Evolutionary conservation across 2,888 invertebrate genomes (phyloP).

Genomic region (Caenorhabditis sp.): DNA sequence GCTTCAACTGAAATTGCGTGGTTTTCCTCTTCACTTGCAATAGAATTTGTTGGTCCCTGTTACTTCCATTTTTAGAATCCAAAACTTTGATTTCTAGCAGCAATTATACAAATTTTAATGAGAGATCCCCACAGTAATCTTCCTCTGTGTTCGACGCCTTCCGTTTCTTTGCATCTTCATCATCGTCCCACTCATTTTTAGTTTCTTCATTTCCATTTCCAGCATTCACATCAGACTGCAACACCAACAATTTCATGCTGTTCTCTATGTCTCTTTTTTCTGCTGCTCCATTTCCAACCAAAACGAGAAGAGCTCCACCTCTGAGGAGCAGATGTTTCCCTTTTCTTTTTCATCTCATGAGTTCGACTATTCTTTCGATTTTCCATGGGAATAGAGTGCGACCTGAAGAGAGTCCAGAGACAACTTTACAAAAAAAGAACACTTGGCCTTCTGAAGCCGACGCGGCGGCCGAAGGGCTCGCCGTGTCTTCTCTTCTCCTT

Average conservation of each 20-base stretch:
- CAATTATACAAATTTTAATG: conserved; percentile 32
- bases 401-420: conserved; percentile 5
- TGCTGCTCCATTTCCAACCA: conserved; percentile 5
- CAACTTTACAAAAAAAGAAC: conserved; percentile 37
- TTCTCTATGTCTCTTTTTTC: conserved; percentile 21
- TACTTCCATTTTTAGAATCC: background rate
- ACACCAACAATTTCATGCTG: background rate
- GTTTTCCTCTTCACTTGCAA: too few relatives aligned
- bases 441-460: conserved; percentile 61
- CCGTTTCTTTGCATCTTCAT: background rate
- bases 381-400: conserved; percentile 3
- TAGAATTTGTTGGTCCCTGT: background rate
- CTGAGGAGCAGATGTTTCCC: conserved; percentile 52
- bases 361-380: conserved; percentile 30
- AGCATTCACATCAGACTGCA: too few relatives aligned
- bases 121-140: conserved; percentile 10
- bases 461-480: conserved; percentile 36
- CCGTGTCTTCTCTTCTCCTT: conserved; percentile 32
- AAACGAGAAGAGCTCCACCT: conserved; percentile 13
- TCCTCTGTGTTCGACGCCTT: background rate
- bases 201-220: conserved; percentile 12
- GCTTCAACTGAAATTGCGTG: too few relatives aligned
- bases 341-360: conserved; percentile 25
- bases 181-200: conserved; percentile 9
- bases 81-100: conserved; percentile 1